phyloP scores from a whole-genome alignment of 2,888 invertebrate species.

The Leptinotarsa haldemani region DNA sequence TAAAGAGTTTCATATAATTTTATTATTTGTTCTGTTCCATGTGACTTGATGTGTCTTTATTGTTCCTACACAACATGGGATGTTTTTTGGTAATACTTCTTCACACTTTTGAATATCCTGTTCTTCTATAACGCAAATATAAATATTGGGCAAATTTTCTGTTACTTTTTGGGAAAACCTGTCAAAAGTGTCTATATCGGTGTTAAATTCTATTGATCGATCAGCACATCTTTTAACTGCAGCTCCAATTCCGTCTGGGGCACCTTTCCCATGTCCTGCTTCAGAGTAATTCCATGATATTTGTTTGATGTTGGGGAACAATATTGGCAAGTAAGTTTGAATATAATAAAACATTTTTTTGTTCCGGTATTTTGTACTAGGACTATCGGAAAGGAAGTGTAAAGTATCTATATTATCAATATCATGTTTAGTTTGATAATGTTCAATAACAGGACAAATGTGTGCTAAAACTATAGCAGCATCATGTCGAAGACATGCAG shows the following conservation, averaged over 20 bases:
- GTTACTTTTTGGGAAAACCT: neutral
- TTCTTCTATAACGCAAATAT: slow-evolving; percentile 6
- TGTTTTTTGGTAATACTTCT: slow-evolving; percentile 2
- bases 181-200: too few species aligned
- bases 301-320: neutral
- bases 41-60: slow-evolving; percentile 13
- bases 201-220: neutral
- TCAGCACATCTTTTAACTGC: slow-evolving; percentile 9
- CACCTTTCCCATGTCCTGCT: slow-evolving; percentile 23
- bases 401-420: slow-evolving; percentile 4
- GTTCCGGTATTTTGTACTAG: slow-evolving; percentile 16
- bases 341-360: slow-evolving; percentile 12
- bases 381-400: slow-evolving; percentile 5
- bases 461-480: neutral
- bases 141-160: slow-evolving; percentile 3
- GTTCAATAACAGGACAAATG: slow-evolving; percentile 3
- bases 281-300: slow-evolving; percentile 19
- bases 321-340: neutral
- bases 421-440: neutral
- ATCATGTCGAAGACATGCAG: neutral
- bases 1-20: too few species aligned
- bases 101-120: neutral
- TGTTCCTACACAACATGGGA: slow-evolving; percentile 16
- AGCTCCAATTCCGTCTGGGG: slow-evolving; percentile 21
- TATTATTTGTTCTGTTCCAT: slow-evolving; percentile 1